Evolutionary conservation across 2,888 invertebrate species (phyloP).

Genomic region (Alentia gelatinosa): DNA sequence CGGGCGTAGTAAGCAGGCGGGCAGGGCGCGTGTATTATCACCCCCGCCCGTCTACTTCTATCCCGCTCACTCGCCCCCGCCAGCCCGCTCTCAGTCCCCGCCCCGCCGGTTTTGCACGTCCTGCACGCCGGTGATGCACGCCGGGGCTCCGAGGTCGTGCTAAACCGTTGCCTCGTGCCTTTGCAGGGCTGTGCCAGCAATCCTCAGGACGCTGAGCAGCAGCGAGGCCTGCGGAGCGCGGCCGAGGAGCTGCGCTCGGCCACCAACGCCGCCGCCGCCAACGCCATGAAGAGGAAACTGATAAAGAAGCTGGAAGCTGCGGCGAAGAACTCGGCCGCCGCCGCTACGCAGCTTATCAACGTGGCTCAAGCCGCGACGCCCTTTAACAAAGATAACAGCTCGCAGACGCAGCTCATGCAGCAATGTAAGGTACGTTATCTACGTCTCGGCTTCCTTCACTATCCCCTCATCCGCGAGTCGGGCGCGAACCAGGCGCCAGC

Average conservation of each 20-base stretch:
- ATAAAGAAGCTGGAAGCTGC: slow-evolving; percentile 86
- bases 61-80: no score
- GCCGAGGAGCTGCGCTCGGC: slow-evolving; percentile 96
- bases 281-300: slow-evolving; percentile 88
- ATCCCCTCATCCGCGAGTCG: no score
- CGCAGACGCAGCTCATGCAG: slow-evolving; percentile 87
- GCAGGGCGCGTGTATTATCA: no score
- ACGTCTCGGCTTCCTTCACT: no score
- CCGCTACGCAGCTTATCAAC: slow-evolving; percentile 94
- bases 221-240: slow-evolving; percentile 91
- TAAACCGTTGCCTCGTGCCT: background rate
- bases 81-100: background rate
- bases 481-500: no score
- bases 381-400: slow-evolving; percentile 83
- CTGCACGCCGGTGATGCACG: background rate
- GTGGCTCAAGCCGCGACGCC: slow-evolving; percentile 93
- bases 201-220: slow-evolving; percentile 90
- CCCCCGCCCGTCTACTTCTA: no score
- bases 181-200: slow-evolving; percentile 89
- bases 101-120: no score
- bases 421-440: slow-evolving; percentile 84
- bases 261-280: slow-evolving; percentile 91
- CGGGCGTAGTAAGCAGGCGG: no score
- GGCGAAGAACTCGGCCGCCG: slow-evolving; percentile 91
- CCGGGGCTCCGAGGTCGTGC: background rate